Conservation (phyloP, 2,888 invertebrate genomes). For the Malthinus seriepunctatus region DNA sequence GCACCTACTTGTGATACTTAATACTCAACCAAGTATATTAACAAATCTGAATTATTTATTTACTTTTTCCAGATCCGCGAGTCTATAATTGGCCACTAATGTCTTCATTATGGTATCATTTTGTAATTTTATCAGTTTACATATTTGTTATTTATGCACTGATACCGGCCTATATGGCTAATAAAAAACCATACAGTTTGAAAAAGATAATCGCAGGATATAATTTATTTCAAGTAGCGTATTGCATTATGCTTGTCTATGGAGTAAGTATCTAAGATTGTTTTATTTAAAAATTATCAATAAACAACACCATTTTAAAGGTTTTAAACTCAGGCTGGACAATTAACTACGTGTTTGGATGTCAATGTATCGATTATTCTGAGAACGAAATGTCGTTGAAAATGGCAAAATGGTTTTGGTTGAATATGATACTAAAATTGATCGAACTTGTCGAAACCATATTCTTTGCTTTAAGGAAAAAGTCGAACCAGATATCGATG, state of each 20-base stretch:
- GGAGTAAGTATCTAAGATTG: slow-evolving; percentile 71
- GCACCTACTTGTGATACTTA: too few relatives aligned
- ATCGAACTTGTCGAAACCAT: slow-evolving; percentile 68
- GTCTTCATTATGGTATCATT: slow-evolving; percentile 55
- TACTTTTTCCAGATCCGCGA: slow-evolving; percentile 48
- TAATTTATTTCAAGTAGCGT: slow-evolving; percentile 76
- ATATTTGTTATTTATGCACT: slow-evolving; percentile 55
- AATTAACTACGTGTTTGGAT: slow-evolving; percentile 64
- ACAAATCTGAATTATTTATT: too few relatives aligned
- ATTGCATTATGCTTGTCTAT: slow-evolving; percentile 67
- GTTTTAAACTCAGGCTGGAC: slow-evolving; percentile 67
- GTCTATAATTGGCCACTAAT: slow-evolving; percentile 60
- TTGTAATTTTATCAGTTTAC: slow-evolving; percentile 56
- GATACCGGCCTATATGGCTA: slow-evolving; percentile 69
- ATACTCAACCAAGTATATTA: too few relatives aligned
- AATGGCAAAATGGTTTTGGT: slow-evolving; percentile 60
- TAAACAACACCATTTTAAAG: slow-evolving; percentile 54
- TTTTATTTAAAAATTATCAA: too few relatives aligned
- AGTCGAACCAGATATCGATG: slow-evolving; percentile 67
- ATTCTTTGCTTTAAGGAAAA: slow-evolving; percentile 70
- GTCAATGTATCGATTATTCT: slow-evolving; percentile 73
- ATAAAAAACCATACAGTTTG: slow-evolving; percentile 68
- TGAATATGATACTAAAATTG: slow-evolving; percentile 66
- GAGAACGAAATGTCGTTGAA: slow-evolving; percentile 62
- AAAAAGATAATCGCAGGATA: slow-evolving; percentile 71